Conservation (phyloP, 2,888 invertebrate genomes). For the Miltochrista miniata region DNA sequence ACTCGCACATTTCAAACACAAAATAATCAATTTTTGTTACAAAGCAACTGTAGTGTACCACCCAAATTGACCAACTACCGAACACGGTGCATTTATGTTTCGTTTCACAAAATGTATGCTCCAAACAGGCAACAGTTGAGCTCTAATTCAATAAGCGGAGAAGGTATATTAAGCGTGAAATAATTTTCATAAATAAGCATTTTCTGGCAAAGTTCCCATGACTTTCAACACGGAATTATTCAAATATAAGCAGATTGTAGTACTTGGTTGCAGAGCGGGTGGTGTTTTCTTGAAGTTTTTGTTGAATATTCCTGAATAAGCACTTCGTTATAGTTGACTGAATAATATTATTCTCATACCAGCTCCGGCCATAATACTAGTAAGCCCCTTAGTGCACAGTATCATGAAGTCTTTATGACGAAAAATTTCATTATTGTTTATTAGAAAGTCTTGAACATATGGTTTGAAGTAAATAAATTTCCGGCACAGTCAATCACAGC, state of each 20-base stretch:
- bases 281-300: conserved; percentile 27
- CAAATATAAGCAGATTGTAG: conserved; percentile 43
- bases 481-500: too few species aligned
- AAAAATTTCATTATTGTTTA: too few species aligned
- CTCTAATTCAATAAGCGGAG: conserved; percentile 29
- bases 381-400: too few species aligned
- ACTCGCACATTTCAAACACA: too few species aligned
- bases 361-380: too few species aligned
- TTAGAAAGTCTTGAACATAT: too few species aligned
- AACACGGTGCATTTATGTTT: neutral
- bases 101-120: conserved; percentile 10
- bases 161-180: conserved; percentile 25
- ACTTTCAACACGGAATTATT: conserved; percentile 36
- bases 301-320: conserved; percentile 26
- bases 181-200: conserved; percentile 45
- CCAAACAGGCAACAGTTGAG: conserved; percentile 14
- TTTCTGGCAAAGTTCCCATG: conserved; percentile 35
- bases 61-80: too few species aligned
- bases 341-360: conserved; percentile 1
- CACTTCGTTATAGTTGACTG: neutral
- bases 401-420: too few species aligned
- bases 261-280: conserved; percentile 36
- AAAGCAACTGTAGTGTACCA: too few species aligned
- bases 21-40: too few species aligned
- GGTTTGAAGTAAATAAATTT: too few species aligned